Conservation (phyloP, 2,888 invertebrate genomes). For the Dynastes maya region DNA sequence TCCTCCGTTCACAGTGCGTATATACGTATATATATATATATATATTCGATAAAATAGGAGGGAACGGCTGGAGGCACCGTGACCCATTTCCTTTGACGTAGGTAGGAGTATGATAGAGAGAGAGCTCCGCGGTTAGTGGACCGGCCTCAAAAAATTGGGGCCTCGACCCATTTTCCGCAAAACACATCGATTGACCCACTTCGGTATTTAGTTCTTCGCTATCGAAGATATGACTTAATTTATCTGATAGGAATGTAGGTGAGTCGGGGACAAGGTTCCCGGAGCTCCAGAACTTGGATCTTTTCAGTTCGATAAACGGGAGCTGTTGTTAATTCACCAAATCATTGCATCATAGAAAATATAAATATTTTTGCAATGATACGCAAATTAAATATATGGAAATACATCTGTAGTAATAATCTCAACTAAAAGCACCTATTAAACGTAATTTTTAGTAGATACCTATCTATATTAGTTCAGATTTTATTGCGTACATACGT, state of each 20-base stretch:
- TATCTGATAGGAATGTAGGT: constrained; percentile 2
- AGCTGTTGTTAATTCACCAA: too few species aligned
- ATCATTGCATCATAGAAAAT: too few species aligned
- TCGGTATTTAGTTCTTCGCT: constrained; percentile 27
- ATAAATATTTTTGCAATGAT: too few species aligned
- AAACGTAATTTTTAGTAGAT: too few species aligned
- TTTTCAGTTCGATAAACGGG: too few species aligned
- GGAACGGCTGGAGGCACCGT: constrained; percentile 7
- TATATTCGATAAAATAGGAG: background rate
- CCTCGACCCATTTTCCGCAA: constrained; percentile 40
- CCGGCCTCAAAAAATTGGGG: constrained; percentile 36
- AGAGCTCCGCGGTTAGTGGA: constrained; percentile 9
- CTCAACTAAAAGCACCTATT: too few species aligned
- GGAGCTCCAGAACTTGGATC: too few species aligned
- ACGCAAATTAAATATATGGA: too few species aligned
- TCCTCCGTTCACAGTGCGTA: background rate
- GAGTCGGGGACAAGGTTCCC: background rate
- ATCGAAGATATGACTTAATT: constrained; percentile 17
- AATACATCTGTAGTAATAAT: too few species aligned
- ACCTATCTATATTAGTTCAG: too few species aligned
- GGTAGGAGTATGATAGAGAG: background rate
- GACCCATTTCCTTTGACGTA: constrained; percentile 27
- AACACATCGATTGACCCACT: constrained; percentile 39
- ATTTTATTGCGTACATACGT: too few species aligned
- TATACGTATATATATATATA: background rate